phyloP scores from a whole-genome alignment of 2,888 invertebrate species.

The Rhamnusium bicolor region DNA sequence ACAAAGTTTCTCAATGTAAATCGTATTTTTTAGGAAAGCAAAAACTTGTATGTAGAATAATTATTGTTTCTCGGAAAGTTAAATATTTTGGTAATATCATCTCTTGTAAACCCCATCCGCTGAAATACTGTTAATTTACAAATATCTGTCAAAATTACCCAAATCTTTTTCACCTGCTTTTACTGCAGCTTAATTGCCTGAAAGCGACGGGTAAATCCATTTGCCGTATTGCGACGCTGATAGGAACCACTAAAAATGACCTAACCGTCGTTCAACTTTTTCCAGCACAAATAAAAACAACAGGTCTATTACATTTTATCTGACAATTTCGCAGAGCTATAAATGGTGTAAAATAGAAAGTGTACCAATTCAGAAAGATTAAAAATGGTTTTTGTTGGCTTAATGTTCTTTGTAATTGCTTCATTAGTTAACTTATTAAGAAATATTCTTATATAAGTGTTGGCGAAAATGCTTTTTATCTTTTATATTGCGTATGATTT shows the following conservation, averaged over 20 bases:
- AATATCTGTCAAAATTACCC: background rate
- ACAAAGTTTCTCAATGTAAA: no score
- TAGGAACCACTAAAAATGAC: background rate
- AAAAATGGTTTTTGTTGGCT: background rate
- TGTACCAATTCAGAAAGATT: background rate
- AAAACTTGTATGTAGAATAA: no score
- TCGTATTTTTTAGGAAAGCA: no score
- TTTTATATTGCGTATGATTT: background rate
- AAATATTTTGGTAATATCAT: no score
- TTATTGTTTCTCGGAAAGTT: no score
- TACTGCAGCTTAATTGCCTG: background rate
- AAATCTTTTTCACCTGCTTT: background rate
- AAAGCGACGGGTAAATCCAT: background rate
- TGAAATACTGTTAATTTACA: no score
- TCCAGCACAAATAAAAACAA: background rate
- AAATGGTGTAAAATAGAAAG: background rate
- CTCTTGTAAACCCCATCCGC: no score
- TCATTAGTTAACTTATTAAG: background rate
- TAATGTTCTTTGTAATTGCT: background rate
- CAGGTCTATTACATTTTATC: background rate
- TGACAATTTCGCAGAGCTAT: background rate
- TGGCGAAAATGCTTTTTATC: background rate
- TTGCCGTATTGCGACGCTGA: background rate
- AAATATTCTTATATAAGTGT: background rate
- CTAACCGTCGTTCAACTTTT: background rate